phyloP scores from a whole-genome alignment of 2,113 vertebrate species.

The pig (Sus scrofa) region T2T-Sscrofa CM000813.6:81300501-81301000 shows the following conservation, averaged over 20 bases:
- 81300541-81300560: not conserved
- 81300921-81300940: constrained; percentile 98
- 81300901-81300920: constrained; percentile 95
- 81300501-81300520: constrained; percentile 88
- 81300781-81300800: not conserved
- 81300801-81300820: accelerated
- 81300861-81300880: constrained; percentile 96
- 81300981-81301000: not conserved
- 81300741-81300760: constrained; percentile 94
- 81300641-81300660: constrained; percentile 83
- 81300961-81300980: not conserved
- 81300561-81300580: not conserved
- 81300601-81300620: not conserved
- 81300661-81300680: constrained; percentile 95
- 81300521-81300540: not conserved
- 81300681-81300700: constrained; percentile 94
- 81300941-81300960: not conserved
- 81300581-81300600: not conserved
- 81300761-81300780: not conserved
- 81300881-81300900: constrained; percentile 95
- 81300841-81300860: constrained; percentile 97
- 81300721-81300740: constrained; percentile 97
- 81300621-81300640: not conserved
- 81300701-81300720: constrained; percentile 96
- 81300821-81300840: constrained; percentile 58